Conservation (phyloP, 2,113 vertebrate species). For the Suncus etruscus region DNA sequence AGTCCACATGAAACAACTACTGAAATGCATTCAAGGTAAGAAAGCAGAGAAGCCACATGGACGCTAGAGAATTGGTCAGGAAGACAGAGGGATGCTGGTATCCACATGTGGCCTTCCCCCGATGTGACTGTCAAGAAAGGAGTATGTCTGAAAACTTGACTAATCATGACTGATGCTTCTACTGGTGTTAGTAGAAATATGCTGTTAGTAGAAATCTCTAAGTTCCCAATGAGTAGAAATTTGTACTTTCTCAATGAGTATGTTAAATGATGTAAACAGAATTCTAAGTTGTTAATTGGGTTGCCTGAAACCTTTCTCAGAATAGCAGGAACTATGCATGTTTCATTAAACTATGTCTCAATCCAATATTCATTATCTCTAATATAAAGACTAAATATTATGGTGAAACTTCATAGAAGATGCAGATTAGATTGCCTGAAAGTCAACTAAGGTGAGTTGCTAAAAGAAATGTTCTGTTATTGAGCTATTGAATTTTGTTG, state of each 20-base stretch:
- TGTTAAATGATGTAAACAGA: background rate
- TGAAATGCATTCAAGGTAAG: background rate
- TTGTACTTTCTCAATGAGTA: background rate
- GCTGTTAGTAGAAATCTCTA: no score
- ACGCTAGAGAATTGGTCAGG: background rate
- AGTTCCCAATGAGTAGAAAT: background rate
- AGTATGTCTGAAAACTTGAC: background rate
- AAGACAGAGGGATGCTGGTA: background rate
- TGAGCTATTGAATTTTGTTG: slow-evolving; percentile 28
- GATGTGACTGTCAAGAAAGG: background rate
- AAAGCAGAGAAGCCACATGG: background rate
- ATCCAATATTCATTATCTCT: background rate
- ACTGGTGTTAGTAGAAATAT: background rate
- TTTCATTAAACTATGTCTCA: slow-evolving; percentile 39
- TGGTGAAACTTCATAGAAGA: background rate
- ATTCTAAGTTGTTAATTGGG: background rate
- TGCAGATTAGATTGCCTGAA: background rate
- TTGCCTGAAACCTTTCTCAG: background rate
- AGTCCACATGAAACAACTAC: background rate
- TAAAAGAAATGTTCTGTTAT: background rate
- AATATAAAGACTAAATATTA: background rate
- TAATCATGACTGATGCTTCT: background rate
- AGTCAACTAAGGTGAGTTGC: background rate
- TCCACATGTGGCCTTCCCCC: background rate
- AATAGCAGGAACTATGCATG: background rate